These are phyloP conservation scores for Nyctibius bracteatus DNA, from an alignment of 2,113 vertebrate species.

Conservation along the genomic window DNA sequence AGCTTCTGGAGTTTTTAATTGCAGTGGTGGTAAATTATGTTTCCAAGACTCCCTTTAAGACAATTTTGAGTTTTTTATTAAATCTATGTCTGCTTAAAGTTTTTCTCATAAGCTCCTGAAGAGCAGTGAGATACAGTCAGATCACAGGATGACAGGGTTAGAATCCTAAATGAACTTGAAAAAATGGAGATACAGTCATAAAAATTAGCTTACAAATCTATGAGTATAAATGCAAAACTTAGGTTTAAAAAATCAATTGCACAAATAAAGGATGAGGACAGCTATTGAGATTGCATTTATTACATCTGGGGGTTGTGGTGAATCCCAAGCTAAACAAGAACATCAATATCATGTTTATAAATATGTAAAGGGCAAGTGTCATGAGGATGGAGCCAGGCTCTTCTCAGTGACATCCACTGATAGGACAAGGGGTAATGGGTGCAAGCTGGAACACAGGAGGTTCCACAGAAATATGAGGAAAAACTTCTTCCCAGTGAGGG, in stretches of 20 bases:
- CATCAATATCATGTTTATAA: neutral
- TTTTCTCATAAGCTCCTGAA: neutral
- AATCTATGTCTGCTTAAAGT: neutral
- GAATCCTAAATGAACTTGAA: neutral
- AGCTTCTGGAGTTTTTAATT: neutral
- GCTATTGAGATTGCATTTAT: neutral
- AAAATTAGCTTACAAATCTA: neutral
- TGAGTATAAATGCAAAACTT: neutral
- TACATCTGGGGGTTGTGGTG: neutral
- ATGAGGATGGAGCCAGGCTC: too few species aligned
- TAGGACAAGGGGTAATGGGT: too few species aligned
- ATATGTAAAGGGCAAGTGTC: too few species aligned
- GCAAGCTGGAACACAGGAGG: too few species aligned
- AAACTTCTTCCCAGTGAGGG: too few species aligned
- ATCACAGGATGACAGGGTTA: neutral
- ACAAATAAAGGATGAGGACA: neutral
- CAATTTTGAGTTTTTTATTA: neutral
- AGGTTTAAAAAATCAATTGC: neutral
- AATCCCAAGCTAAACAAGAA: neutral
- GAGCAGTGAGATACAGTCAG: neutral
- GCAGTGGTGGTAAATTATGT: neutral
- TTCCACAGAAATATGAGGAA: too few species aligned
- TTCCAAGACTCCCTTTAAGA: neutral
- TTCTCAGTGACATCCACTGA: too few species aligned
- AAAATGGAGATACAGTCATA: neutral